These are phyloP conservation scores for Pardalotus punctatus DNA, from an alignment of 2,113 vertebrate species.

Conservation along the genomic window DNA sequence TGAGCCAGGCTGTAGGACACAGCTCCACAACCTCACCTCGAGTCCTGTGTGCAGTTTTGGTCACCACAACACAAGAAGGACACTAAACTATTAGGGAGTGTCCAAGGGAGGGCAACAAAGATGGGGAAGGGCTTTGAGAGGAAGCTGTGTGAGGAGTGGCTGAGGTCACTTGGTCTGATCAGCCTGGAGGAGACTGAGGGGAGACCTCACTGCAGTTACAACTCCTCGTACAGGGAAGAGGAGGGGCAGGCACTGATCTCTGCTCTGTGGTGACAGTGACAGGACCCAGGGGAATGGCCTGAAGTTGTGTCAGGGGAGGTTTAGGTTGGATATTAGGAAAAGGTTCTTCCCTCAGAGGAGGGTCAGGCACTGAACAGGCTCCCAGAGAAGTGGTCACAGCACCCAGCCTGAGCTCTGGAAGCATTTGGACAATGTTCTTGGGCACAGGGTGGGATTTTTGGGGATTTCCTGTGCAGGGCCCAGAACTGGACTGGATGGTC, in stretches of 20 bases:
- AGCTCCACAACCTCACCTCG: background rate
- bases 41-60: background rate
- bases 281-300: background rate
- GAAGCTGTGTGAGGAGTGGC: background rate
- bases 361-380: background rate
- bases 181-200: background rate
- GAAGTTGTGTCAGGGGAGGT: background rate
- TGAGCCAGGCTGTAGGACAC: background rate
- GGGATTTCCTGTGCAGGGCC: too few species aligned
- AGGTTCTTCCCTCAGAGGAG: background rate
- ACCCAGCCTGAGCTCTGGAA: background rate
- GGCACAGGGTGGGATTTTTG: background rate
- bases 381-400: background rate
- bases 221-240: background rate
- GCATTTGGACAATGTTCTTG: background rate
- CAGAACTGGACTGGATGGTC: fast-evolving
- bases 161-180: background rate
- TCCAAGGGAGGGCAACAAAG: background rate
- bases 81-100: background rate
- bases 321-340: background rate
- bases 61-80: background rate
- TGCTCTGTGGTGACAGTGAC: background rate
- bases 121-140: background rate
- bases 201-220: background rate
- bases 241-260: background rate